These are phyloP conservation scores for Agelas oroides DNA, from an alignment of 37 sponge, comb jelly and placozoan genomes.

Conservation along the genomic window DNA sequence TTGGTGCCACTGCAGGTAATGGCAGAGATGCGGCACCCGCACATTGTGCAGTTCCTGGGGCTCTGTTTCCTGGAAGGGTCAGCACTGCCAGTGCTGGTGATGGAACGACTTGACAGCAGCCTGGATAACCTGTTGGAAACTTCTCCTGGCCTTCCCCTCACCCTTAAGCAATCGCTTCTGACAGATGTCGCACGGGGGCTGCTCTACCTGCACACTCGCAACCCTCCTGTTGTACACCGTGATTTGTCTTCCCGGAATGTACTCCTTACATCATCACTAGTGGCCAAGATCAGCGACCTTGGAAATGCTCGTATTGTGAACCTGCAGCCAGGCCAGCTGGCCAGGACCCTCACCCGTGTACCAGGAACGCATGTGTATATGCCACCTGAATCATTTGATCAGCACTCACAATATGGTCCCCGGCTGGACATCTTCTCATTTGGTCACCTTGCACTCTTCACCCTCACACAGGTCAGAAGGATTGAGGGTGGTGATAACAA, in stretches of 20 bases:
- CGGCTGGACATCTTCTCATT: conserved; percentile 66
- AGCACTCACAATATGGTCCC: background rate
- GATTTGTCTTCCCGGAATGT: conserved; percentile 62
- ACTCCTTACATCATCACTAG: conserved; percentile 34
- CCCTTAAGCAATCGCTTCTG: conserved; percentile 38
- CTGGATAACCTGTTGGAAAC: conserved; percentile 23
- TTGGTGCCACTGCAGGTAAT: conserved; percentile 23
- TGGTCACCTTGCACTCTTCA: conserved; percentile 44
- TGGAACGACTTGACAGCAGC: conserved; percentile 35
- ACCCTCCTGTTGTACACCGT: conserved; percentile 53
- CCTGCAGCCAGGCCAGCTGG: background rate
- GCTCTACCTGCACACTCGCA: conserved; percentile 52
- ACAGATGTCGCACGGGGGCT: conserved; percentile 53
- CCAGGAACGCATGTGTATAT: conserved; percentile 39
- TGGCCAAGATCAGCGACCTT: conserved; percentile 70
- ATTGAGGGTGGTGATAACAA: too few species aligned
- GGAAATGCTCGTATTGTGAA: conserved; percentile 52
- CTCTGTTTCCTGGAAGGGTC: conserved; percentile 2
- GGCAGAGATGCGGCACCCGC: conserved; percentile 52
- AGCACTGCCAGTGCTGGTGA: conserved; percentile 38
- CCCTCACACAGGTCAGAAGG: background rate
- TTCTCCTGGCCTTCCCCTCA: conserved; percentile 5
- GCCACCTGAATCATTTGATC: conserved; percentile 29
- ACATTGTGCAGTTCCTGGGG: conserved; percentile 68
- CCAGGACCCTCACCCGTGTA: background rate